phyloP scores from a whole-genome alignment of 64 coral and sea anemone species.

The Montipora capricornis region DNA sequence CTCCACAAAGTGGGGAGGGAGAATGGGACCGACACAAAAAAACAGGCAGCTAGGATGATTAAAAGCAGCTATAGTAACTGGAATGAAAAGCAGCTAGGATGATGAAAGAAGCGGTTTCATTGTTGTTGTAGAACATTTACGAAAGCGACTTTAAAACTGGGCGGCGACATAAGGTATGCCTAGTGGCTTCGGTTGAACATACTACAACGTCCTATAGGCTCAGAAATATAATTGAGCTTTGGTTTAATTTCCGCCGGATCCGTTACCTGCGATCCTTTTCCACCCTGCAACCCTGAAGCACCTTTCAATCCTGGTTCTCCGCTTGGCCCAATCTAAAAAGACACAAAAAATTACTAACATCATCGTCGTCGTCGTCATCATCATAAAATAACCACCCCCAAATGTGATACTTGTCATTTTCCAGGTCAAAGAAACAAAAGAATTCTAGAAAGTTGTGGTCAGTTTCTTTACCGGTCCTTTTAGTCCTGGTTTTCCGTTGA shows the following conservation, averaged over 20 bases:
- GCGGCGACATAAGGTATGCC: no score
- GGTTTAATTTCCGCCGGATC: neutral
- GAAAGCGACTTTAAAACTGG: no score
- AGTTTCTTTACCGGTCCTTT: constrained; percentile 38
- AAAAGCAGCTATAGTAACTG: no score
- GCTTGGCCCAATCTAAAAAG: constrained; percentile 26
- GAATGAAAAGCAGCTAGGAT: no score
- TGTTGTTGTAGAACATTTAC: no score
- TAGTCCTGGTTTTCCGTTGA: constrained; percentile 18
- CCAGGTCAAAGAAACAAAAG: neutral
- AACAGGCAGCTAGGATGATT: no score
- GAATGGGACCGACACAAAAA: no score
- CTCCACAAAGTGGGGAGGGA: no score
- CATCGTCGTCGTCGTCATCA: neutral
- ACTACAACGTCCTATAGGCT: no score
- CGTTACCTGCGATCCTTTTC: constrained; percentile 24
- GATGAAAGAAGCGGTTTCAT: no score
- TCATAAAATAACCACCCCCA: neutral
- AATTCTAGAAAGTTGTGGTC: neutral
- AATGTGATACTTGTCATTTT: neutral
- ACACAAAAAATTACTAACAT: neutral
- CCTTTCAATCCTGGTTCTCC: constrained; percentile 41
- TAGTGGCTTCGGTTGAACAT: no score
- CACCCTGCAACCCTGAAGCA: neutral
- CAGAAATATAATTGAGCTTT: no score